Conservation (phyloP, 1,140 invertebrate species). For the Penaeus japonicus region DNA sequence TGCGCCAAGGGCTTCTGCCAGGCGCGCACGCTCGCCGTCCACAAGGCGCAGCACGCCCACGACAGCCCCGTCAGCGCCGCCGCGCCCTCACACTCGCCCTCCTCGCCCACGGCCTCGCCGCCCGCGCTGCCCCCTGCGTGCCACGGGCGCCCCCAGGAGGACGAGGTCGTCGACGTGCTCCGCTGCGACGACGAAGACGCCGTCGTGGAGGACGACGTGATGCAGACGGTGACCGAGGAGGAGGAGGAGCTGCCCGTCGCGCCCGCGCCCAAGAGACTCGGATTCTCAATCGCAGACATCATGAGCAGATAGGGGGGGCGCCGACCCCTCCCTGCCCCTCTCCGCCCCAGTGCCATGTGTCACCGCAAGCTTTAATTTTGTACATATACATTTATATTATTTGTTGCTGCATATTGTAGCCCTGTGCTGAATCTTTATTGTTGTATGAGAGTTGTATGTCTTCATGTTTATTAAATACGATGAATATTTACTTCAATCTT, state of each 20-base stretch:
- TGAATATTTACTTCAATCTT: too few species aligned
- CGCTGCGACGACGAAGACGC: constrained; percentile 36
- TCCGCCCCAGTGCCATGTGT: not conserved
- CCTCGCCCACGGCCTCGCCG: not conserved
- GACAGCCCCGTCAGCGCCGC: not conserved
- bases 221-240: constrained; percentile 30
- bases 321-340: not conserved
- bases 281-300: constrained; percentile 51
- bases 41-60: constrained; percentile 64
- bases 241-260: constrained; percentile 13
- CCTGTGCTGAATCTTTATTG: not conserved
- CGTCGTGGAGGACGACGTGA: constrained; percentile 30
- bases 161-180: constrained; percentile 36
- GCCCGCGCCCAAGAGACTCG: constrained; percentile 39
- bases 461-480: constrained; percentile 33
- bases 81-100: not conserved
- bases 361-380: constrained; percentile 47
- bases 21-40: constrained; percentile 90
- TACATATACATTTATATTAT: not conserved
- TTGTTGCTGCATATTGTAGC: constrained; percentile 49
- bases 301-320: constrained; percentile 42
- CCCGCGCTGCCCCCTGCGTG: not conserved
- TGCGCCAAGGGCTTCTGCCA: constrained; percentile 98
- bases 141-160: not conserved
- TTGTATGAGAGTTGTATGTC: constrained; percentile 14